Evolutionary conservation across 2,797 vertebrate genomes (phyloP).

Genomic region (Geotrypetes seraphini): DNA sequence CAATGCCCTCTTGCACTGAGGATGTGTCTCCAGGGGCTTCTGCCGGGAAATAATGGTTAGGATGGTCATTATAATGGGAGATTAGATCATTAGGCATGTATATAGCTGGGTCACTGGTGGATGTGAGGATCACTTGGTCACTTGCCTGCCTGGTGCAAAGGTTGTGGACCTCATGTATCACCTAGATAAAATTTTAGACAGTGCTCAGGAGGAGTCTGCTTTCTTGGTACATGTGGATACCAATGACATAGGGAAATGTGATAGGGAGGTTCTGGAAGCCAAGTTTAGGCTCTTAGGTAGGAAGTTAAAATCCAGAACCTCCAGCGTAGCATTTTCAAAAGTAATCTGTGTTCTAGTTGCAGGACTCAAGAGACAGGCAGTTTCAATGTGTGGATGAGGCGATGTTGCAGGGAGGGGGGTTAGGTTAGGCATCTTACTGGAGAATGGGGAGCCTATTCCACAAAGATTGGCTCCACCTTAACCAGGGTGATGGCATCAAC

Average conservation of each 20-base stretch:
- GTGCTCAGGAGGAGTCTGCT: not conserved
- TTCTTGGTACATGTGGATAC: not conserved
- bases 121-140: not conserved
- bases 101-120: rapidly evolving
- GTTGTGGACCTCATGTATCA: not conserved
- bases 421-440: not conserved
- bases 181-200: not conserved
- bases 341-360: not conserved
- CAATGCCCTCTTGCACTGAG: not conserved
- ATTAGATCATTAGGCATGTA: not conserved
- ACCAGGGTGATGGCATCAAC: rapidly evolving
- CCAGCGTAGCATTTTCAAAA: not conserved
- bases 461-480: not conserved
- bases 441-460: rapidly evolving
- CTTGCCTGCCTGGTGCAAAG: not conserved
- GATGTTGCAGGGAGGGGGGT: not conserved
- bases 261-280: not conserved
- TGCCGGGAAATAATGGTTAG: not conserved
- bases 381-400: not conserved
- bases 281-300: not conserved
- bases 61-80: not conserved
- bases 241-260: too few species aligned
- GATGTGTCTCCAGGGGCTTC: not conserved
- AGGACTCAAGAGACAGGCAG: not conserved
- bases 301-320: not conserved